Percentiles rank a stretch among this genome's conserved stretches.
phyloP scores from a whole-genome alignment of 2,888 invertebrate species.

The Plebejus argus region DNA sequence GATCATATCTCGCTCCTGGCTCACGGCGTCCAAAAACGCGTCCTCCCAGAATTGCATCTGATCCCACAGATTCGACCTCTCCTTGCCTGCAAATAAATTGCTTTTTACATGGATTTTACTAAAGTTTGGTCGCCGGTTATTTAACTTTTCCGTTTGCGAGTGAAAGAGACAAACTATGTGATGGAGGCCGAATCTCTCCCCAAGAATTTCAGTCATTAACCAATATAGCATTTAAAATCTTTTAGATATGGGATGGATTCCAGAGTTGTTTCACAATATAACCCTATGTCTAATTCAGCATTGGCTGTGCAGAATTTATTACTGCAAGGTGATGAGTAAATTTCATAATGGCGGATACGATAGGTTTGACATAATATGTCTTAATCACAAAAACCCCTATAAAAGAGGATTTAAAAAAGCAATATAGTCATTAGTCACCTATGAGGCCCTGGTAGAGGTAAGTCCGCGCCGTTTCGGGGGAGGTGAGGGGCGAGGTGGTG shows the following conservation, averaged over 20 bases:
- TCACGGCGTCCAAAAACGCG: slow-evolving; percentile 98
- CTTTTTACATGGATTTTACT: background rate
- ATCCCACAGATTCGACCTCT: slow-evolving; percentile 95
- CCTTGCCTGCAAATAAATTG: slow-evolving; percentile 80
- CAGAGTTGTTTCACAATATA: no score
- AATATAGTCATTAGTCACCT: slow-evolving; percentile 68
- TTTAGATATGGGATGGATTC: no score
- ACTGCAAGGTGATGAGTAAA: no score
- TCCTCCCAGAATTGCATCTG: slow-evolving; percentile 99
- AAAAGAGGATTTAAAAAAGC: no score
- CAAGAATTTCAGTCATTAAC: no score
- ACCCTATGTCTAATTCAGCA: no score
- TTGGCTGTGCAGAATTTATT: no score
- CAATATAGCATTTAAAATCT: no score
- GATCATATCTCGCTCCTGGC: slow-evolving; percentile 98
- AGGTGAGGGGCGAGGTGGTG: slow-evolving; percentile 92
- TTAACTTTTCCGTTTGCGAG: background rate
- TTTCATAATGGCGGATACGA: no score
- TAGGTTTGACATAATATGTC: no score
- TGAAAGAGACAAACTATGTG: background rate
- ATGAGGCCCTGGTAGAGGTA: slow-evolving; percentile 95
- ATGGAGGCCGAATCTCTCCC: background rate
- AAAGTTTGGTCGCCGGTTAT: slow-evolving; percentile 37
- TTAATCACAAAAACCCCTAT: no score
- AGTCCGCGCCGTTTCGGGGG: slow-evolving; percentile 93